Conservation (phyloP, 2,888 invertebrate species). For the Lepidocyrtoides sp. region DNA sequence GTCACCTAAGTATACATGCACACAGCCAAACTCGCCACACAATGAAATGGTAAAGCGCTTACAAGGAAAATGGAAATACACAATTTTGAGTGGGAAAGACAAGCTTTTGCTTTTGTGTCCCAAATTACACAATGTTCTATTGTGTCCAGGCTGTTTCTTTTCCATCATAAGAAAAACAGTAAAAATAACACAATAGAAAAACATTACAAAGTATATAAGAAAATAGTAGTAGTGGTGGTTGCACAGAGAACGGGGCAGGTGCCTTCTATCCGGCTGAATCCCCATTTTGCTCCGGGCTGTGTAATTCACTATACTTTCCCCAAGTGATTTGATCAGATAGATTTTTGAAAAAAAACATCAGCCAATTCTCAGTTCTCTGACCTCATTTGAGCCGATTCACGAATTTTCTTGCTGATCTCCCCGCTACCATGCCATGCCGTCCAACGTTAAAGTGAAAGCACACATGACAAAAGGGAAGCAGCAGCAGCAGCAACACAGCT, state of each 20-base stretch:
- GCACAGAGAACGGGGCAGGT: conserved; percentile 35
- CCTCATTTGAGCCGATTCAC: conserved; percentile 55
- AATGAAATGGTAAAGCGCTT: conserved; percentile 4
- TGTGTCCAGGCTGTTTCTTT: conserved; percentile 53
- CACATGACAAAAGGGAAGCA: neutral
- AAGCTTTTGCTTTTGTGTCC: conserved; percentile 29
- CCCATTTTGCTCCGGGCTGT: conserved; percentile 53
- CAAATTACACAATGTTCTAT: conserved; percentile 53
- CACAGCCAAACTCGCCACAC: neutral
- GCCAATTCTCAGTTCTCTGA: conserved; percentile 58
- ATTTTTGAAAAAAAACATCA: conserved; percentile 61
- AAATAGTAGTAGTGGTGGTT: neutral
- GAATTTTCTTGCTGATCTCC: conserved; percentile 23
- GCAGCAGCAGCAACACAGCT: neutral
- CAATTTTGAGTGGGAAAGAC: conserved; percentile 26
- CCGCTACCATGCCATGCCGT: conserved; percentile 2
- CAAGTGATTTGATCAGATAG: conserved; percentile 63
- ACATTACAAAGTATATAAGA: neutral
- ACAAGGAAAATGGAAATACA: neutral
- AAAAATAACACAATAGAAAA: conserved; percentile 1
- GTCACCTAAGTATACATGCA: too few relatives aligned
- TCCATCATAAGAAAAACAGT: conserved; percentile 55
- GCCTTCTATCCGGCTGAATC: conserved; percentile 61
- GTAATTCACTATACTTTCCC: conserved; percentile 65
- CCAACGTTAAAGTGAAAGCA: conserved; percentile 6